Evolutionary conservation across 1,140 invertebrate genomes (phyloP), one percentile per base, ranked within the genome.

Genomic region (Helicoverpa zea): DNA sequence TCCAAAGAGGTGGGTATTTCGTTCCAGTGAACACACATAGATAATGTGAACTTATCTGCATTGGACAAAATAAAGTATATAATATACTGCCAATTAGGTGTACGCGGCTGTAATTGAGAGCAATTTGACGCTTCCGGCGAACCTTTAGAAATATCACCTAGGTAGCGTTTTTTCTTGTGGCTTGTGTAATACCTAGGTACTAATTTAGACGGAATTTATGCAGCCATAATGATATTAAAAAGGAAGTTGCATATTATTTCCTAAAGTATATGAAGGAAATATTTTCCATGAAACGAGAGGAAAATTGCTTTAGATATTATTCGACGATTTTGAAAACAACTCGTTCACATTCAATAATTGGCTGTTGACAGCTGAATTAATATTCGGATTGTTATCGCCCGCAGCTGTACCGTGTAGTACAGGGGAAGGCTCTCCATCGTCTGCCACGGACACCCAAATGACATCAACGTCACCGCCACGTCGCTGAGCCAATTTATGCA

Each of bases 1-100:
- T 83, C 81, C 72, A 64, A 77, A 54, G 76, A 88, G 89, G 87
- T 89, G 86, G 88, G 83, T 84, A 88, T 92, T 93, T 89, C 90
- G 84, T 92, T 88, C 87, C 85, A 90, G 84, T 86, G 84, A 83
- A 87, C 86, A 84, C 83, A 80, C 84, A 84, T 83, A 80, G 63
- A 78, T 64, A 54, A 70, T 86, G 89, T 90, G 87, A 90, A 92
- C 89, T 86, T 85, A 84, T 87, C 87, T 89, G 81, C 83, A 87
- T 78, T 73, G 23, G 30, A 59, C n/a, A 59, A 56, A 75, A 59
- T 75, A 35, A 23, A 59, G 52, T 59, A 18, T 47, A 66, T 66
- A 35, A 47, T 47, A 35, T 23, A 14, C 43, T 18, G 35, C 14
- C 63, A 66, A 66, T 66, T 66, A 66, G 35, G 35, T 47, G 63